Percentiles rank a stretch among this genome's conserved stretches.
Evolutionary conservation across 1,140 invertebrate species (phyloP).

Genomic region (Brachionus calyciflorus): DNA sequence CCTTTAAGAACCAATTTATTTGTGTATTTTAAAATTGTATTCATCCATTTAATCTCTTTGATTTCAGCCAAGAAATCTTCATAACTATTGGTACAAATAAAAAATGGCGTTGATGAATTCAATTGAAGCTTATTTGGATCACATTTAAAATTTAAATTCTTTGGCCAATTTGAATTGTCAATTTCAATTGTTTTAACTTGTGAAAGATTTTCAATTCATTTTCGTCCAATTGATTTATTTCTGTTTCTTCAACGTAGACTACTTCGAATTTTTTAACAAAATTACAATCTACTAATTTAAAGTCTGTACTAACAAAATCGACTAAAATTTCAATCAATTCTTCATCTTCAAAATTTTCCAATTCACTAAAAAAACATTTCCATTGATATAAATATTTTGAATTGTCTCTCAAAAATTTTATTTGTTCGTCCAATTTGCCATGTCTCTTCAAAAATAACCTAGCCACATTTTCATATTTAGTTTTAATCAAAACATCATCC

Average conservation of each 20-base stretch:
- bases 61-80: not conserved
- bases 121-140: not conserved
- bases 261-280: not conserved
- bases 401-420: not conserved
- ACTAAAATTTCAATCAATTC: not conserved
- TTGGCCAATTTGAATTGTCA: not conserved
- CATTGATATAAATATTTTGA: not conserved
- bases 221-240: not conserved
- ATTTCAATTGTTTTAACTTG: not conserved
- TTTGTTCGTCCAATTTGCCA: not conserved
- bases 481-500: not conserved
- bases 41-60: conserved; percentile 8
- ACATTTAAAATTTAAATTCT: conserved; percentile 17
- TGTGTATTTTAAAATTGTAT: conserved; percentile 11
- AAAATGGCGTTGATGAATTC: conserved; percentile 34
- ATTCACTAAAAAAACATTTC: not conserved
- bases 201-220: not conserved
- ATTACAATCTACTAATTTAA: not conserved
- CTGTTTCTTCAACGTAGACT: not conserved
- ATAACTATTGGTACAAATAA: not conserved
- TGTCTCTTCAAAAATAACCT: conserved; percentile 24
- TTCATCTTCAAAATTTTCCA: not conserved
- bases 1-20: conserved; percentile 25
- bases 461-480: conserved; percentile 25
- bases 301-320: not conserved